A percentile compares a stretch with the other conserved stretches of the same genome.
Conservation (phyloP, 2,888 invertebrate genomes). For the Agrotis puta region DNA sequence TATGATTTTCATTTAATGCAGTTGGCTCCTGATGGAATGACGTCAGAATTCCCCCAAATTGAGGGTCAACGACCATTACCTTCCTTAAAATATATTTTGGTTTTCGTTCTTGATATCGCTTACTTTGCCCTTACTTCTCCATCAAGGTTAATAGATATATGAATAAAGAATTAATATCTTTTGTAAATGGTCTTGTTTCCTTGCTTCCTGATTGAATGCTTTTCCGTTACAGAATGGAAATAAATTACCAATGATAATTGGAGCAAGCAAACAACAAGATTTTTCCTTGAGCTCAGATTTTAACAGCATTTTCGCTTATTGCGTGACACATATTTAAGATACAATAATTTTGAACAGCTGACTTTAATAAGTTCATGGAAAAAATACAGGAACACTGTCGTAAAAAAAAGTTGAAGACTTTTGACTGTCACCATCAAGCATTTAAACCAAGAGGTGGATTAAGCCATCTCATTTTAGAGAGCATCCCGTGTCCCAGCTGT, state of each 20-base stretch:
- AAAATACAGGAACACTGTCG: no score
- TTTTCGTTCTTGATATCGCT: not conserved
- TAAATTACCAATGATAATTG: constrained; percentile 10
- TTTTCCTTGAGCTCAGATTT: constrained; percentile 7
- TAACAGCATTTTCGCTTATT: not conserved
- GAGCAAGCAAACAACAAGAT: constrained; percentile 12
- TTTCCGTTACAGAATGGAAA: constrained; percentile 15
- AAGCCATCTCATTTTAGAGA: no score
- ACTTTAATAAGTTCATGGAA: no score
- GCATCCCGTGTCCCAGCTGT: no score
- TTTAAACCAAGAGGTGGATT: no score
- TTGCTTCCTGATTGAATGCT: constrained; percentile 25
- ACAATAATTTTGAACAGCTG: no score
- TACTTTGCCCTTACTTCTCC: constrained; percentile 11
- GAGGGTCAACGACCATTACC: constrained; percentile 1
- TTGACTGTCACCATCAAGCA: no score
- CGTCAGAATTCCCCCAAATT: not conserved
- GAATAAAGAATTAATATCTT: constrained; percentile 4
- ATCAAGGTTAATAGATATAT: constrained; percentile 21
- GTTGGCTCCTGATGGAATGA: no score
- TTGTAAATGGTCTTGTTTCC: constrained; percentile 1
- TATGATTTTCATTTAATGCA: no score
- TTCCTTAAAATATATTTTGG: constrained; percentile 23
- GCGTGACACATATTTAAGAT: no score
- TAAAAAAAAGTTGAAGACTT: no score